A percentile compares a stretch with the other conserved stretches of the same genome.
phyloP scores from a whole-genome alignment of 2,797 vertebrate genomes.

The Coranthus polyacanthus region DNA sequence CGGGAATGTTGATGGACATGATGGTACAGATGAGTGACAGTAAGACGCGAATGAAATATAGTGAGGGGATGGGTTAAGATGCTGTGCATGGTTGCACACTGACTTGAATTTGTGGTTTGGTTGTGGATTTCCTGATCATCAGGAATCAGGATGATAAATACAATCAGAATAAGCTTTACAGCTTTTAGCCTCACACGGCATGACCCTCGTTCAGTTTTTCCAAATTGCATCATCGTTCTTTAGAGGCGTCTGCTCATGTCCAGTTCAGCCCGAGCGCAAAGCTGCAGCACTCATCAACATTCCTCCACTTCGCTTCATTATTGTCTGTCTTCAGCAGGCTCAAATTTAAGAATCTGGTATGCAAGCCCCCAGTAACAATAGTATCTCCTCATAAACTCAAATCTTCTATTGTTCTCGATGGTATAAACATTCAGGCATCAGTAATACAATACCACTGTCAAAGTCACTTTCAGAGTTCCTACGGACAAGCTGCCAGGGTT shows the following conservation, averaged over 20 bases:
- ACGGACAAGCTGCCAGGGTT: constrained; percentile 57
- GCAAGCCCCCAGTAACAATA: constrained; percentile 51
- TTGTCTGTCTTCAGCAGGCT: constrained; percentile 48
- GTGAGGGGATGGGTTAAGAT: constrained; percentile 36
- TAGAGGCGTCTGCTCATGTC: constrained; percentile 34
- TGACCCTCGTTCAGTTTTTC: constrained; percentile 9
- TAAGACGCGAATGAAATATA: constrained; percentile 15
- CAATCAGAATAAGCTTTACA: constrained; percentile 10
- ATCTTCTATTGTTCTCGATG: constrained; percentile 54
- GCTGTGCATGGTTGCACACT: constrained; percentile 32
- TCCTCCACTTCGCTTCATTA: constrained; percentile 53
- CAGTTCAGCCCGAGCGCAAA: constrained; percentile 7
- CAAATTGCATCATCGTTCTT: constrained; percentile 66
- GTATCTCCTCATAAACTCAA: constrained; percentile 63
- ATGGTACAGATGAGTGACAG: constrained; percentile 61
- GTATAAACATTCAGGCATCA: constrained; percentile 50
- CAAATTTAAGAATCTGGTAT: constrained; percentile 40
- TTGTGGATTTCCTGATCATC: constrained; percentile 24
- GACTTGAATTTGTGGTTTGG: constrained; percentile 2
- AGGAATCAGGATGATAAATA: constrained; percentile 36
- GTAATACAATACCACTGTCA: constrained; percentile 79
- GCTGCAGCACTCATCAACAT: constrained; percentile 57
- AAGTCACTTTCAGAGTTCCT: constrained; percentile 78
- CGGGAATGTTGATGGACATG: constrained; percentile 72
- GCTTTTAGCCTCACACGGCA: constrained; percentile 24